Percentiles rank a stretch among this genome's conserved stretches.
Evolutionary conservation across 2,113 vertebrate genomes (phyloP).

Genomic region (Kryptolebias marmoratus): DNA sequence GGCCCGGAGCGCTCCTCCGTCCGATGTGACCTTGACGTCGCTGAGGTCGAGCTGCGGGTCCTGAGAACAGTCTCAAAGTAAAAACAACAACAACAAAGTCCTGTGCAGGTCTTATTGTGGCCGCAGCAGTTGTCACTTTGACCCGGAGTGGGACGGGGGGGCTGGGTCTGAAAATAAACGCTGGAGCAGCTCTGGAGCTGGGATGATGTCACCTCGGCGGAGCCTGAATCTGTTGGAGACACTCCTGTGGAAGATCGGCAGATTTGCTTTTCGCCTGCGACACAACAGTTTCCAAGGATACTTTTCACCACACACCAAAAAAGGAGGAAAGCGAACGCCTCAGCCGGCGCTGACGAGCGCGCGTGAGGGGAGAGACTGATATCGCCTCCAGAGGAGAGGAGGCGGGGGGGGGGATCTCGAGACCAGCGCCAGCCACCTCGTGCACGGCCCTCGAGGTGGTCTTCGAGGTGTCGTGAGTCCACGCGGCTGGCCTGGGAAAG

Average conservation of each 20-base stretch:
- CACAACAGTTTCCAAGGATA: slow-evolving; percentile 72
- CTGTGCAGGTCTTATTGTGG: slow-evolving; percentile 34
- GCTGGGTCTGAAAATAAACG: slow-evolving; percentile 22
- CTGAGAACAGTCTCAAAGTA: not conserved
- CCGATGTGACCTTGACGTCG: slow-evolving; percentile 64
- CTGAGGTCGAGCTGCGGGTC: slow-evolving; percentile 32
- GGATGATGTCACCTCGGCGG: slow-evolving; percentile 48
- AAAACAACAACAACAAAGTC: not conserved
- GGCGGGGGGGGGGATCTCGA: slow-evolving; percentile 12
- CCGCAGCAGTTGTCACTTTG: slow-evolving; percentile 34
- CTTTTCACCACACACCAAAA: slow-evolving; percentile 55
- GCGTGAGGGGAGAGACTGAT: slow-evolving; percentile 37
- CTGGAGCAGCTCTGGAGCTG: slow-evolving; percentile 25
- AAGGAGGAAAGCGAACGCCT: slow-evolving; percentile 39
- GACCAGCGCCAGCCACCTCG: not conserved
- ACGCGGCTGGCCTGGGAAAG: too few relatives aligned
- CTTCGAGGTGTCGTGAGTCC: not conserved
- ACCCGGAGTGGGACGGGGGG: slow-evolving; percentile 50
- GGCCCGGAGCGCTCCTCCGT: slow-evolving; percentile 24
- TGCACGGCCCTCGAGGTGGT: slow-evolving; percentile 10
- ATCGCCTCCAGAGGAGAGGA: slow-evolving; percentile 33
- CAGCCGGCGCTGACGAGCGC: slow-evolving; percentile 26
- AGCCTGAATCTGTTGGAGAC: slow-evolving; percentile 44
- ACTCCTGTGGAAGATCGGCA: slow-evolving; percentile 44
- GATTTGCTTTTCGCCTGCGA: slow-evolving; percentile 40